Percentiles rank a stretch among this genome's conserved stretches.
Conservation (phyloP, 2,113 vertebrate genomes). For the Lepus timidus region DNA sequence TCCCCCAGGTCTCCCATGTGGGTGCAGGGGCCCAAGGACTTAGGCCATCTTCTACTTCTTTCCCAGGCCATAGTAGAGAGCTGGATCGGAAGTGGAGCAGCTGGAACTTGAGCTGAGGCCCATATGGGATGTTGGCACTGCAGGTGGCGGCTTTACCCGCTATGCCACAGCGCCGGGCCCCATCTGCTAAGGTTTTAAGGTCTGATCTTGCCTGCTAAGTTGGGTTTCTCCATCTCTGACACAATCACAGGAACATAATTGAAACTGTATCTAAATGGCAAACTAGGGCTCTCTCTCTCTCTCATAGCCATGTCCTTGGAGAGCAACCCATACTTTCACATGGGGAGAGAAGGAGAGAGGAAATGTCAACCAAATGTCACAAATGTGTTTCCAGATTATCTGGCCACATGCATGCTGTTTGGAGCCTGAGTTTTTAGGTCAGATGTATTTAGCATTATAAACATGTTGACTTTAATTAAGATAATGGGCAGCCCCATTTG, state of each 20-base stretch:
- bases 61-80: too few species aligned
- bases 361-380: slow-evolving; percentile 53
- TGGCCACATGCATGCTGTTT: not conserved
- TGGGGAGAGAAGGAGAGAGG: not conserved
- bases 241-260: not conserved
- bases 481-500: not conserved
- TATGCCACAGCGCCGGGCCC: too few species aligned
- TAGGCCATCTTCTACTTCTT: too few species aligned
- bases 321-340: not conserved
- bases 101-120: too few species aligned
- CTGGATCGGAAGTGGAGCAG: too few species aligned
- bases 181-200: not conserved
- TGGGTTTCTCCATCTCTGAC: not conserved
- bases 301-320: not conserved
- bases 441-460: slow-evolving; percentile 24
- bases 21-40: too few species aligned
- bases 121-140: too few species aligned
- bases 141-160: too few species aligned
- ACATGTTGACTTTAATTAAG: slow-evolving; percentile 59
- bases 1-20: too few species aligned
- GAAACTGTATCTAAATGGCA: not conserved
- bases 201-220: not conserved
- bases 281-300: not conserved
- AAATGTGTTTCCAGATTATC: not conserved
- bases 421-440: not conserved